phyloP scores from a whole-genome alignment of 2,113 vertebrate genomes.

The Anhinga rufa region DNA sequence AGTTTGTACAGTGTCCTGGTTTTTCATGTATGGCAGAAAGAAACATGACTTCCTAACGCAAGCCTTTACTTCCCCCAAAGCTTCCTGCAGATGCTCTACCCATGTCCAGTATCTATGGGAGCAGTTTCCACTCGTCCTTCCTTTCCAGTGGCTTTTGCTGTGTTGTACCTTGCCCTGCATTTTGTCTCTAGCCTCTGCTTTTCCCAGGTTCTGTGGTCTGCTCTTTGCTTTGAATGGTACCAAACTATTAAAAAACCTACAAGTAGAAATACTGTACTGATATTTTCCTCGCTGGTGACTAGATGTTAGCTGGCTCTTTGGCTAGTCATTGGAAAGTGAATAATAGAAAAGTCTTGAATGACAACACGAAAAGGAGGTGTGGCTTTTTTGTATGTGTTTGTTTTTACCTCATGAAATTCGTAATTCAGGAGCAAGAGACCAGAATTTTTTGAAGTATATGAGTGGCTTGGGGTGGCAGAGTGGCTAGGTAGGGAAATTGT shows the following conservation, averaged over 20 bases:
- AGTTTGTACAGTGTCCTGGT: background rate
- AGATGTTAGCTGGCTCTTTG: background rate
- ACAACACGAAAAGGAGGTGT: constrained; percentile 21
- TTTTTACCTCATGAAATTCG: constrained; percentile 28
- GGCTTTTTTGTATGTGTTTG: background rate
- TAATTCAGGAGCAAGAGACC: constrained; percentile 3
- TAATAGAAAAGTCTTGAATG: constrained; percentile 19
- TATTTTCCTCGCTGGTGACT: constrained; percentile 11
- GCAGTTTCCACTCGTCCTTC: constrained; percentile 18
- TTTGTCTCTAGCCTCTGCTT: background rate
- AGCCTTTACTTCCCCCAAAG: background rate
- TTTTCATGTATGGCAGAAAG: background rate
- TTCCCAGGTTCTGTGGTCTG: background rate
- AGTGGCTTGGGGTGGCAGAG: background rate
- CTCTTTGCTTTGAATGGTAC: constrained; percentile 55
- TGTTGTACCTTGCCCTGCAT: background rate
- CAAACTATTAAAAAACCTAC: constrained; percentile 30
- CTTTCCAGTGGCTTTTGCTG: background rate
- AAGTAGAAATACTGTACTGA: constrained; percentile 18
- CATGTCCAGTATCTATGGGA: background rate
- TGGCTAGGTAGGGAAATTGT: background rate
- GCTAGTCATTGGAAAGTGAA: background rate
- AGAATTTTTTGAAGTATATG: background rate
- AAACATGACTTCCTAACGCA: background rate
- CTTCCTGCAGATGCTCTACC: constrained; percentile 28